Evolutionary conservation across 1,140 invertebrate genomes (phyloP), one percentile per base, ranked within the genome.

Genomic region (Amyelois transitella): DNA sequence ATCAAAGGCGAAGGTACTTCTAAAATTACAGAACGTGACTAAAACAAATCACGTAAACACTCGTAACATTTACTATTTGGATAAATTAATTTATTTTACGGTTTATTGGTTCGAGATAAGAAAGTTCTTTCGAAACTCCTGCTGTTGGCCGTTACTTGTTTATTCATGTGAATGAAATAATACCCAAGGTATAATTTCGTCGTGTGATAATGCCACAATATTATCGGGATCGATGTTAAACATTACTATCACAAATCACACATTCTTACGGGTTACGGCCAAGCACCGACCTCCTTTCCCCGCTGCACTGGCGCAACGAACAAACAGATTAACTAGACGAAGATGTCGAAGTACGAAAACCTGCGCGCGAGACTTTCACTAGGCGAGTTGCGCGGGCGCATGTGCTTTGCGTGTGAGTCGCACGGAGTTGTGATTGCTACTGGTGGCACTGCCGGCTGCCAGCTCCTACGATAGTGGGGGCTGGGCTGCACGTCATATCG

Each of bases 341-440:
- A 80, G 81, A 83, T 68, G 74, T 72, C 66, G 81, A 63, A 72
- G 66, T 70, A 84, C 81, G 72, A 78, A 69, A 80, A 77, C 75
- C 62, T 81, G 80, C 78, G 83, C 73, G 75, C 75, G 72, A 69
- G 76, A 86, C 84, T 87, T 85, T 85, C 80, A 87, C 83, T 84
- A 65, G 38, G 62, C 49, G 12, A 43, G 55, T 14, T 65, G 72
- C 66, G 71, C 74, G 64, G 67, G 69, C 67, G 65, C 71, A 63
- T 69, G 52, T 58, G 50, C 65, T 68, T 58, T 43, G 60, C 77
- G 77, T 79, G 78, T 77, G 72, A 69, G 55, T 72, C 70, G 75
- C 73, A 64, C 84, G 75, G 59, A 78, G 77, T 66, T 74, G 58
- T 63, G 70, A 73, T 20, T 72, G 68, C 66, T 74, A 87, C 81